These are phyloP conservation scores for Rhynchonycteris naso DNA, from an alignment of 2,797 vertebrate species.

Conservation along the genomic window DNA sequence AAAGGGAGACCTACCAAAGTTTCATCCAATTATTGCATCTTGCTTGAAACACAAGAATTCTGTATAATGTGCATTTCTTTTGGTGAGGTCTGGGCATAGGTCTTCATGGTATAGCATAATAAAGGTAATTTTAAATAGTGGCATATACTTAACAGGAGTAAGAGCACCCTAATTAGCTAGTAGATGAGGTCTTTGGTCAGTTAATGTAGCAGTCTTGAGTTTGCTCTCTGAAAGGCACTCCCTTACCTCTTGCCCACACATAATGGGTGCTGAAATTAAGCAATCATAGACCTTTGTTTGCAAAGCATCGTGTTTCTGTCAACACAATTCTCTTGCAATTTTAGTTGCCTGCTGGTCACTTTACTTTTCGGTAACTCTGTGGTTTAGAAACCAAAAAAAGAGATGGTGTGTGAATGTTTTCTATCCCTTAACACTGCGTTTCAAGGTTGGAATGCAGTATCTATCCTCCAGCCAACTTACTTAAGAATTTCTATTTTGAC, in stretches of 20 bases:
- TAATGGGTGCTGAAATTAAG: neutral
- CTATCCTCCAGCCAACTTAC: neutral
- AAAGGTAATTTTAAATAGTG: constrained; percentile 1
- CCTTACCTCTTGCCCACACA: neutral
- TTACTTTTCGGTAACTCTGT: neutral
- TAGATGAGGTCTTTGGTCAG: neutral
- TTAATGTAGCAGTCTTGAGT: neutral
- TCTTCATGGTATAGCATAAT: neutral
- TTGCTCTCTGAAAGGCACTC: neutral
- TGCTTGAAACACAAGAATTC: constrained; percentile 1
- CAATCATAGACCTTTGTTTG: neutral
- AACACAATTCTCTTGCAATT: constrained; percentile 1
- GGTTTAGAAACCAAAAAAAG: constrained; percentile 32
- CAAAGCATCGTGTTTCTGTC: constrained; percentile 26
- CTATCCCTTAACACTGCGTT: neutral
- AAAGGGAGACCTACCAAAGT: neutral
- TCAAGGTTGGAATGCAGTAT: neutral
- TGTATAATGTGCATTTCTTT: constrained; percentile 10
- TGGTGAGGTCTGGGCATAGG: neutral
- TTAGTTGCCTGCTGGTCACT: constrained; percentile 12
- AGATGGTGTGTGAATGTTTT: constrained; percentile 26
- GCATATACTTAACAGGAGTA: neutral
- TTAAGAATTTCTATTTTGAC: neutral
- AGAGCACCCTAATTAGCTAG: neutral
- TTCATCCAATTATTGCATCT: neutral